Base-by-base conservation (phyloP, 1,140 invertebrate species). In the Cephus cinctus region DNA sequence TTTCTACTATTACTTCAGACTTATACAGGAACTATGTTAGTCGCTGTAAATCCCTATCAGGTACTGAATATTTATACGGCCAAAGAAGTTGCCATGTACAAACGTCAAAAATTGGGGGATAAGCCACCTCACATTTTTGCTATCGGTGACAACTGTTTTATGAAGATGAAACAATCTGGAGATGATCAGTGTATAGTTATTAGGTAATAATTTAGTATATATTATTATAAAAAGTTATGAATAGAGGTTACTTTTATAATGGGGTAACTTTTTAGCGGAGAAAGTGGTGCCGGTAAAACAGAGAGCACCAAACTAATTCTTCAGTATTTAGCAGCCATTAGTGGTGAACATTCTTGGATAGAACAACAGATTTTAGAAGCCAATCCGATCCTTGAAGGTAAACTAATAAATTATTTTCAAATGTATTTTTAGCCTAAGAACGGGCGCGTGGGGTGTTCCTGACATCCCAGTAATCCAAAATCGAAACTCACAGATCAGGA, bases 41-140 rank as follows among this genome's bases (percentile, higher is more conserved):
- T 96, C 47, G 92, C 94, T 34, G 90, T 96, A 5, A 96, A 97
- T 76, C 94, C 94, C 0, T 97, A 96, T 70, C 88, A 95, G 79
- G 85, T 92, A 54, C 76, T 97, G 34, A 89, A 90, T 4, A 96
- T 97, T 67, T 97, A 97, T 66, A 93, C 88, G 16, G 85, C 85
- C 54, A 86, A 92, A 43, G 84, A 94, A 70, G 93, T 96, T 36
- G 83, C 86, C 57, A 72, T 86, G 46, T 97, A 96, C 71, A 81
- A 85, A 62, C 84, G 88, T 47, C 85, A 83, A 61, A 88, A 88
- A 62, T 86, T 96, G 44, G 86, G 88, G 19, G 91, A 96, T 63
- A 78, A 93, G 22, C 89, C 92, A 1, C 93, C 94, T 1, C 94
- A 97, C 65, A 94, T 97, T 50, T 97, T 95, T 77, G 91, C 94